Base-by-base conservation (phyloP, 2,113 vertebrate genomes). In the Passer montanus region DNA sequence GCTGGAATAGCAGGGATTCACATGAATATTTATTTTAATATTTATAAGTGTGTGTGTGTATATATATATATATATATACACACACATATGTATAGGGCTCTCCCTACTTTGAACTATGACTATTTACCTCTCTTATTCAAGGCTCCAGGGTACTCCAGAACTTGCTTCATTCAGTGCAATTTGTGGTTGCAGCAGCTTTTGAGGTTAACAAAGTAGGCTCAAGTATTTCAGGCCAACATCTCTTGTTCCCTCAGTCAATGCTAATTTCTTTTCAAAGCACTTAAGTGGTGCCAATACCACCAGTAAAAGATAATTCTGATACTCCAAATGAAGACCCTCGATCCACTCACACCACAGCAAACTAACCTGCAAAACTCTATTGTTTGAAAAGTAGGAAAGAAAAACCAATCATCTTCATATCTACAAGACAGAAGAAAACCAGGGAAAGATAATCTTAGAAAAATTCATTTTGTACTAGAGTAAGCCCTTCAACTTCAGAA, bases 361-460 rank as follows among this genome's bases (percentile, higher is more conserved):
- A 59, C 10, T 30, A 31, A 49, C 9, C n/a, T 16, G 35, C 0
- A 1, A 83, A 93, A 67, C 10, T 47, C 44, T 66, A 35, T 11
- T 28, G 8, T 30, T 70, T 58, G 41, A 58, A 83, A 81, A 47
- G 9, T 4, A 47, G 33, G 27, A 72, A 75, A 67, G 6, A 31
- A 47, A 82, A 60, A 0, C 0, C 16, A n/a, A 28, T 41, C 0
- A 0, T 19, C 27, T 39, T 67, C 44, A 33, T 2, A 11, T 27
- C 50, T 68, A 37, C 15, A 66, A 41, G 22, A 47, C 44, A 66
- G 13, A 70, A 46, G 19, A 77, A 85, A 59, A 58, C 0, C 15
- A 78, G 6, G 9, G 19, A 63, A 64, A 60, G 15, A 28, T 31
- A 19, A 10, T 24, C 7, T 81, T 41, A 30, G 8, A 15, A 35